Evolutionary conservation across 2,888 invertebrate genomes (phyloP).

Genomic region (Callyntrura guangdongensis): DNA sequence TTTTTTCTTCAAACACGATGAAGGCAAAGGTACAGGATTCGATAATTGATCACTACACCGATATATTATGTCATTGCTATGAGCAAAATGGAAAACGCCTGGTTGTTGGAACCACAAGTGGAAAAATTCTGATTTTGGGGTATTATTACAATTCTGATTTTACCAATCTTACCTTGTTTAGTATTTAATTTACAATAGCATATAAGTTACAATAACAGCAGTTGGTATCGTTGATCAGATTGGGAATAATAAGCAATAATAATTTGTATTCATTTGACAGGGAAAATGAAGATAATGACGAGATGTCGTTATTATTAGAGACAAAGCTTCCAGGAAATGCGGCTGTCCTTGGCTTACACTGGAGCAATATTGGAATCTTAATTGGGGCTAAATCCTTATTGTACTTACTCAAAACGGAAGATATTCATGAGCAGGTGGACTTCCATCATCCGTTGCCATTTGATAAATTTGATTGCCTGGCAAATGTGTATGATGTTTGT

Average conservation of each 20-base stretch:
- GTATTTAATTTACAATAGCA: too few species aligned
- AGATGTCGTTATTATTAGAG: constrained; percentile 69
- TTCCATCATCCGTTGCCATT: constrained; percentile 47
- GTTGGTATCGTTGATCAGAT: too few species aligned
- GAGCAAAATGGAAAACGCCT: constrained; percentile 78
- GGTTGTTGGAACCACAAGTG: constrained; percentile 79
- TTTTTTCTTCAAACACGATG: too few species aligned
- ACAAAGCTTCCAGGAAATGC: constrained; percentile 69
- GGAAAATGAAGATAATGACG: constrained; percentile 64
- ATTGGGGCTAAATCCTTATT: constrained; percentile 75
- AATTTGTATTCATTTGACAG: constrained; percentile 55
- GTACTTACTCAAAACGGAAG: constrained; percentile 70
- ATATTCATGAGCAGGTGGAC: constrained; percentile 58
- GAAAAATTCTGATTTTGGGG: constrained; percentile 77
- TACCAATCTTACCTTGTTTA: too few species aligned
- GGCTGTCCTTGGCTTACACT: constrained; percentile 80
- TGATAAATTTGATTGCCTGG: constrained; percentile 76
- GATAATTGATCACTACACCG: constrained; percentile 80
- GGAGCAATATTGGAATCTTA: constrained; percentile 79
- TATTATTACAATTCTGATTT: too few species aligned
- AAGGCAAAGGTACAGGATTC: constrained; percentile 69
- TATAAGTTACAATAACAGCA: too few species aligned
- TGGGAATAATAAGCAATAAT: too few species aligned
- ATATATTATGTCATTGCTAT: constrained; percentile 80
- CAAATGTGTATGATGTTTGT: constrained; percentile 79